phyloP scores from a whole-genome alignment of 2,888 invertebrate species.

The Argyresthia albistria region DNA sequence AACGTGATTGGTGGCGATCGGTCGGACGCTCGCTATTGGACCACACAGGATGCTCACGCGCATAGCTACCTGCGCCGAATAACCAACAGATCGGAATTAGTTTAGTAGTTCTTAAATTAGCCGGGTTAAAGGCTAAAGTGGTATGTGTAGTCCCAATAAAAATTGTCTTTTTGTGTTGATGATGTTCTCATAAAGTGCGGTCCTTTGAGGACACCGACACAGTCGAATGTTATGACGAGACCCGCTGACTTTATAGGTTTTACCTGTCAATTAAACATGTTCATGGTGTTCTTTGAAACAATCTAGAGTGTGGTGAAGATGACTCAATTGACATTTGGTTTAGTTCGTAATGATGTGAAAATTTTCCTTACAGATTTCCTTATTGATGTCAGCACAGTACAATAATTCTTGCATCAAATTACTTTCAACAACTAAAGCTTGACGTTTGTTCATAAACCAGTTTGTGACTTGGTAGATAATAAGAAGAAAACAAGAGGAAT shows the following conservation, averaged over 20 bases:
- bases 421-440: too few species aligned
- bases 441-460: too few species aligned
- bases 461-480: too few species aligned
- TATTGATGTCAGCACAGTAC: too few species aligned
- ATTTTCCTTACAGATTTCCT: too few species aligned
- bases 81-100: not conserved
- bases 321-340: not conserved
- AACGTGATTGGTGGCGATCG: not conserved
- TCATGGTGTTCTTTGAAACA: not conserved
- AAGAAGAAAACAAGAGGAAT: too few species aligned
- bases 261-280: slow-evolving; percentile 4
- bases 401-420: too few species aligned
- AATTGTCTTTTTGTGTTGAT: not conserved
- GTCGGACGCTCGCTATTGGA: slow-evolving; percentile 19
- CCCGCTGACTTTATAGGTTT: slow-evolving; percentile 2
- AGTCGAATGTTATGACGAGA: not conserved
- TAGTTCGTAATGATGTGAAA: too few species aligned
- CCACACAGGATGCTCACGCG: slow-evolving; percentile 37
- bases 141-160: not conserved
- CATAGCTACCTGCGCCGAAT: slow-evolving; percentile 21
- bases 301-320: not conserved
- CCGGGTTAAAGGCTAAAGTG: not conserved
- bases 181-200: slow-evolving; percentile 6
- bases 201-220: slow-evolving; percentile 4
- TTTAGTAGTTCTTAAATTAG: not conserved